Percentiles rank a stretch among this genome's conserved stretches.
These are phyloP conservation scores for Napeogenes sylphis DNA, from an alignment of 2,888 invertebrate species.

Conservation along the genomic window DNA sequence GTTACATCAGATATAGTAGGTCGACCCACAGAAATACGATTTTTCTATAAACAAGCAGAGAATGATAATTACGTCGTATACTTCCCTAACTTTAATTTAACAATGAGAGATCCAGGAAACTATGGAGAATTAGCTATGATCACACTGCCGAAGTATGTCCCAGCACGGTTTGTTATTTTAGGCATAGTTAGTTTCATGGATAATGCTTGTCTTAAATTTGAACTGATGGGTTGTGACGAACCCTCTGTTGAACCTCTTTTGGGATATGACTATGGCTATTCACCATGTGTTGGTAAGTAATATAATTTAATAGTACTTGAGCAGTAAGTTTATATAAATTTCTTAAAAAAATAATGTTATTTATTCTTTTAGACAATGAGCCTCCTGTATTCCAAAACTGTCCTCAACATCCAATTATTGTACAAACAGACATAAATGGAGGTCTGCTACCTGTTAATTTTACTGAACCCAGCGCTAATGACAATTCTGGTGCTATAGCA, in stretches of 20 bases:
- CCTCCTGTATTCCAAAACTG: slow-evolving; percentile 98
- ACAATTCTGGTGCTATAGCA: slow-evolving; percentile 96
- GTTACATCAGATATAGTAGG: slow-evolving; percentile 97
- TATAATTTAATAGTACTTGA: too few species aligned
- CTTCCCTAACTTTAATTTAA: slow-evolving; percentile 96
- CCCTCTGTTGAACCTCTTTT: slow-evolving; percentile 88
- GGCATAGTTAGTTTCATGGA: slow-evolving; percentile 98
- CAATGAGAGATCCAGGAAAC: slow-evolving; percentile 95
- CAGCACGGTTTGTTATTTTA: slow-evolving; percentile 94
- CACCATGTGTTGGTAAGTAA: slow-evolving; percentile 89
- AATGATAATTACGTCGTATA: slow-evolving; percentile 97
- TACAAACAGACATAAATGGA: slow-evolving; percentile 91
- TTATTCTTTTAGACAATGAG: slow-evolving; percentile 84
- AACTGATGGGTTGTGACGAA: slow-evolving; percentile 96
- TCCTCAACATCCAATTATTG: slow-evolving; percentile 93
- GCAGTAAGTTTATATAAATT: too few species aligned
- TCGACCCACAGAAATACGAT: slow-evolving; percentile 95
- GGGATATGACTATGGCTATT: slow-evolving; percentile 95
- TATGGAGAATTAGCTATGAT: slow-evolving; percentile 98
- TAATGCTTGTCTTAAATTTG: slow-evolving; percentile 96
- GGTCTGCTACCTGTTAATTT: slow-evolving; percentile 95
- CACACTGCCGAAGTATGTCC: slow-evolving; percentile 93
- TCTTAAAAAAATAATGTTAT: slow-evolving; percentile 1
- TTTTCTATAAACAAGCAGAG: slow-evolving; percentile 97
- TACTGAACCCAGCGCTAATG: slow-evolving; percentile 95